phyloP scores from a whole-genome alignment of 2,113 vertebrate genomes.

The Oreochromis aureus region DNA sequence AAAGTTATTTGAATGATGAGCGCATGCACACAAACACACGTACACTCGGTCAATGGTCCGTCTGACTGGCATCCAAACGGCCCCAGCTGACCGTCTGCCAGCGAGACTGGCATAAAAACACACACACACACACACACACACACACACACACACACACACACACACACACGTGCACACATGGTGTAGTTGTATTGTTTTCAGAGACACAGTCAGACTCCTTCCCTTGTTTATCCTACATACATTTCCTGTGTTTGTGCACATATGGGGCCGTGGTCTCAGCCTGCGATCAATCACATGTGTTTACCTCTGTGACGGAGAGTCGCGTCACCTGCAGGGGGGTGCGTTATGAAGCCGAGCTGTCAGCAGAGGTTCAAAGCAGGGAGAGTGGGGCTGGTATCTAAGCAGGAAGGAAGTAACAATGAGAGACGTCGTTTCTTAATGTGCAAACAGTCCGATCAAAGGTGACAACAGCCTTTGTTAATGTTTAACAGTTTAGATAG shows the following conservation, averaged over 20 bases:
- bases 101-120: slow-evolving; percentile 36
- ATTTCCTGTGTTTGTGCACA: slow-evolving; percentile 59
- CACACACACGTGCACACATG: not conserved
- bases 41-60: not conserved
- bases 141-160: not conserved
- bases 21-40: not conserved
- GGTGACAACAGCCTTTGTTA: not conserved
- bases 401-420: not conserved
- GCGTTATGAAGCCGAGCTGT: not conserved
- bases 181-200: slow-evolving; percentile 18
- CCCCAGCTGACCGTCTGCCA: slow-evolving; percentile 37
- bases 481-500: not conserved
- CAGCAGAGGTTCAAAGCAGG: not conserved
- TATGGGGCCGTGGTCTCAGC: not conserved
- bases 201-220: not conserved
- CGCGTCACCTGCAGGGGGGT: not conserved
- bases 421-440: not conserved
- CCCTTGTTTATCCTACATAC: slow-evolving; percentile 46
- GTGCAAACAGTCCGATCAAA: fast-evolving
- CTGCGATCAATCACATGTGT: slow-evolving; percentile 38
- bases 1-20: slow-evolving; percentile 4
- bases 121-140: not conserved
- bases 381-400: not conserved
- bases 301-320: slow-evolving; percentile 29
- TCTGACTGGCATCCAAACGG: slow-evolving; percentile 33